These are phyloP conservation scores for Onychostruthus taczanowskii DNA, from an alignment of 2,113 vertebrate genomes.

Conservation along the genomic window DNA sequence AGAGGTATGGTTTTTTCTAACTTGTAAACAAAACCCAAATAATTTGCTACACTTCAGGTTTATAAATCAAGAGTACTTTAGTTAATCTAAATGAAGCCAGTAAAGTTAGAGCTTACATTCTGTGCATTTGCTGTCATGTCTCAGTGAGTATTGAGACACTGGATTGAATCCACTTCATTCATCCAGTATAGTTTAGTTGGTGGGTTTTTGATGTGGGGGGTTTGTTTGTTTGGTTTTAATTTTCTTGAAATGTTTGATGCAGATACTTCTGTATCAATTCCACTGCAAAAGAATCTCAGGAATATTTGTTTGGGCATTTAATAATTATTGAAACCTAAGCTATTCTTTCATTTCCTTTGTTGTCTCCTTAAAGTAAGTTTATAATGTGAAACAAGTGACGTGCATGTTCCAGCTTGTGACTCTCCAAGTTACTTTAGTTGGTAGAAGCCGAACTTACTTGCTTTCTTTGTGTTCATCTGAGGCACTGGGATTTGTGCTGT, in stretches of 20 bases:
- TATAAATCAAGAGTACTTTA: not conserved
- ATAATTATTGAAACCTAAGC: not conserved
- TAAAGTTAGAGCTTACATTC: not conserved
- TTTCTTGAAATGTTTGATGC: not conserved
- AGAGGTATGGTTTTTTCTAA: not conserved
- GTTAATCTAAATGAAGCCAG: not conserved
- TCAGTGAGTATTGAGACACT: not conserved
- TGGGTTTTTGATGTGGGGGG: accelerated
- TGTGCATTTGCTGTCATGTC: not conserved
- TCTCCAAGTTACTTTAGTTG: not conserved
- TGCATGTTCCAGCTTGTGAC: not conserved
- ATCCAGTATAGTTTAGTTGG: not conserved
- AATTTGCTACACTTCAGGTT: not conserved
- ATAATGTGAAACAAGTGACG: not conserved
- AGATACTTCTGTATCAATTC: not conserved
- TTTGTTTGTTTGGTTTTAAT: not conserved
- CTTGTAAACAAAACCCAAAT: not conserved
- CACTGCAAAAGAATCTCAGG: not conserved
- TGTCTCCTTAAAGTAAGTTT: not conserved
- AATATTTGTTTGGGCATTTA: not conserved
- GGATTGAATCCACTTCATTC: not conserved
- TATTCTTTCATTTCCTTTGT: not conserved
- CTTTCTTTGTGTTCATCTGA: not conserved
- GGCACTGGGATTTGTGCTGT: not conserved
- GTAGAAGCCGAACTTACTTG: not conserved